Conservation (phyloP, 2,888 invertebrate species). For the Baronia brevicornis region DNA sequence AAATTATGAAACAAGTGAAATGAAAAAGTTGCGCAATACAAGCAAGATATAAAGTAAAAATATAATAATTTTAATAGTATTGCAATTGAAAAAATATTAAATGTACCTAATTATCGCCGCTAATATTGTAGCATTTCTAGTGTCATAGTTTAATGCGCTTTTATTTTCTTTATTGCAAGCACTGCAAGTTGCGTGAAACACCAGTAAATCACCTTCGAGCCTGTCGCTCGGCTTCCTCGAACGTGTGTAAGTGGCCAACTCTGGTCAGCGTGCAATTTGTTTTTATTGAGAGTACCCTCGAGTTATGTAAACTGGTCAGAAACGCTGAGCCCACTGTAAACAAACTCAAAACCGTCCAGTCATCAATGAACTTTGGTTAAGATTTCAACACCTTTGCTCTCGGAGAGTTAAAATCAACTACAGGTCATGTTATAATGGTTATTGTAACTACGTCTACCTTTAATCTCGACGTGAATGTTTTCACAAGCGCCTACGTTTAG, state of each 20-base stretch:
- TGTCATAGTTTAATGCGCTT: conserved; percentile 16
- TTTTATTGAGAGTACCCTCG: conserved; percentile 74
- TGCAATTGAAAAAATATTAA: conserved; percentile 9
- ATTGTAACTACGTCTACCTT: conserved; percentile 53
- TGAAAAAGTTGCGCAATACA: too few relatives aligned
- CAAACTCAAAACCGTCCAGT: conserved; percentile 57
- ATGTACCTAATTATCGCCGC: too few relatives aligned
- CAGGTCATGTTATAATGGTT: conserved; percentile 36
- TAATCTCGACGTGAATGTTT: conserved; percentile 68
- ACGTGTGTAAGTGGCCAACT: conserved; percentile 67
- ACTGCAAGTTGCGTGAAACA: conserved; percentile 31
- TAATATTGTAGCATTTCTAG: conserved; percentile 13
- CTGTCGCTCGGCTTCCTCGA: conserved; percentile 66
- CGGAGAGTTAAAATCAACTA: conserved; percentile 15
- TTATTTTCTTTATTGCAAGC: conserved; percentile 20
- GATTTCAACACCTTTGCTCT: conserved; percentile 16
- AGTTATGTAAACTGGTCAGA: conserved; percentile 71
- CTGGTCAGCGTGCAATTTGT: conserved; percentile 69
- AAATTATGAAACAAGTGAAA: too few relatives aligned
- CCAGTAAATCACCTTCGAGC: conserved; percentile 60
- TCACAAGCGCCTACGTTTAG: conserved; percentile 59
- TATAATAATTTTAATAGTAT: conserved; percentile 2
- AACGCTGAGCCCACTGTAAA: conserved; percentile 69
- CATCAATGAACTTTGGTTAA: conserved; percentile 32
- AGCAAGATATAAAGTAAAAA: too few relatives aligned